Evolutionary conservation across 2,113 vertebrate genomes (phyloP).

Genomic region (Piprites chloris): DNA sequence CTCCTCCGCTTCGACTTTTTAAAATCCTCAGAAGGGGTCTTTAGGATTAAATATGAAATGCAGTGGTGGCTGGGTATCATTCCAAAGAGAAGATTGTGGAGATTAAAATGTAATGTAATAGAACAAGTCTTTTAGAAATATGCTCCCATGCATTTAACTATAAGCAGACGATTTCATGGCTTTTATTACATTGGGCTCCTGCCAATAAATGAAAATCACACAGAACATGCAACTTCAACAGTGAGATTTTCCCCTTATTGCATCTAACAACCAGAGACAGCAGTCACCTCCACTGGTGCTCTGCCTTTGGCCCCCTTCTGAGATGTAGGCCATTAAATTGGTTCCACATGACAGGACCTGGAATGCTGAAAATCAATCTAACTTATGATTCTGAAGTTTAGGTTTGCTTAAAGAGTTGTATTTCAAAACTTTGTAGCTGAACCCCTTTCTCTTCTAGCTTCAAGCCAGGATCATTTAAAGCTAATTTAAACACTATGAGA

Average conservation of each 20-base stretch:
- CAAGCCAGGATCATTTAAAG: neutral
- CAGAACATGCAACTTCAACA: neutral
- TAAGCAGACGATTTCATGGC: neutral
- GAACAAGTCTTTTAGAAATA: neutral
- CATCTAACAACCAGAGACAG: neutral
- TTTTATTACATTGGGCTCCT: neutral
- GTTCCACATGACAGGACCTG: slow-evolving; percentile 9
- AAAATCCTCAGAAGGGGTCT: neutral
- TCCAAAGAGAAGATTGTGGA: neutral
- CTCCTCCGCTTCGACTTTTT: neutral
- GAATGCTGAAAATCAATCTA: slow-evolving; percentile 9
- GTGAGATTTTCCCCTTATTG: neutral
- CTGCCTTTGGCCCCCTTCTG: neutral
- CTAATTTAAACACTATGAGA: neutral
- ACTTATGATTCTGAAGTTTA: neutral
- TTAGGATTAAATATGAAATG: neutral
- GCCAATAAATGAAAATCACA: neutral
- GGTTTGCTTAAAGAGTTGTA: neutral
- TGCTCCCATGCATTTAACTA: neutral
- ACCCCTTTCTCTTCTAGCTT: neutral
- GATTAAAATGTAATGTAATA: neutral
- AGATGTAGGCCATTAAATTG: slow-evolving; percentile 20
- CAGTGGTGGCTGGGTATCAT: neutral
- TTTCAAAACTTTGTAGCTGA: neutral
- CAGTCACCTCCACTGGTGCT: neutral